A percentile compares a stretch with the other conserved stretches of the same genome.
These are phyloP conservation scores for Papilio polyxenes DNA, from an alignment of 1,140 invertebrate genomes.

Conservation along the genomic window DNA sequence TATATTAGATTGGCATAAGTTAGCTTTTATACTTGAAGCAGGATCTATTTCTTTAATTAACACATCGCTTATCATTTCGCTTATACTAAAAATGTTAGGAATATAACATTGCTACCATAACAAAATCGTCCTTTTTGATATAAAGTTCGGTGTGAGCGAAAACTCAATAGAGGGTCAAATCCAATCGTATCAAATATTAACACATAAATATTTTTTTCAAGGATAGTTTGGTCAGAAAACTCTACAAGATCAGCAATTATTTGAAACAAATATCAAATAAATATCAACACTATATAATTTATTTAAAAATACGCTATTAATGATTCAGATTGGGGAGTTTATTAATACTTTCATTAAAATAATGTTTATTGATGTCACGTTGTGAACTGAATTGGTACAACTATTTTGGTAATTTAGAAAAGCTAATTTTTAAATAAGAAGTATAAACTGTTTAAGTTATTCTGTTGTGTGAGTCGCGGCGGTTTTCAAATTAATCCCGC, in stretches of 20 bases:
- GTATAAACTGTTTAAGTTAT: constrained; percentile 37
- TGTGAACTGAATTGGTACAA: too few relatives aligned
- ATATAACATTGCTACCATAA: neutral
- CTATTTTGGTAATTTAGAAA: too few relatives aligned
- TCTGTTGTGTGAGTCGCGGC: constrained; percentile 31
- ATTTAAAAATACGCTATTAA: neutral
- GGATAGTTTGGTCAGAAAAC: neutral
- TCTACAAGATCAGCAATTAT: neutral
- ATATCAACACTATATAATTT: neutral
- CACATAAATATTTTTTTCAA: neutral
- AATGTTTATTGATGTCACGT: too few relatives aligned
- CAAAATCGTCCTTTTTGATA: neutral
- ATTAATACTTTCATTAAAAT: too few relatives aligned
- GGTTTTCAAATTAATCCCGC: constrained; percentile 53
- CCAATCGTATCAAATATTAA: constrained; percentile 5
- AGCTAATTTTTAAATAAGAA: neutral
- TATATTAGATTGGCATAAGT: too few relatives aligned
- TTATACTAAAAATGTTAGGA: neutral
- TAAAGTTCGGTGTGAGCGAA: neutral
- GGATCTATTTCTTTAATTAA: neutral
- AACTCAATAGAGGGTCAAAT: neutral
- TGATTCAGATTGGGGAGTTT: neutral
- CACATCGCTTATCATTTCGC: neutral
- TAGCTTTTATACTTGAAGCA: too few relatives aligned
- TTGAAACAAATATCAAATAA: neutral